Conservation (phyloP, 2,888 invertebrate genomes). For the Andrena chrysosceles region DNA sequence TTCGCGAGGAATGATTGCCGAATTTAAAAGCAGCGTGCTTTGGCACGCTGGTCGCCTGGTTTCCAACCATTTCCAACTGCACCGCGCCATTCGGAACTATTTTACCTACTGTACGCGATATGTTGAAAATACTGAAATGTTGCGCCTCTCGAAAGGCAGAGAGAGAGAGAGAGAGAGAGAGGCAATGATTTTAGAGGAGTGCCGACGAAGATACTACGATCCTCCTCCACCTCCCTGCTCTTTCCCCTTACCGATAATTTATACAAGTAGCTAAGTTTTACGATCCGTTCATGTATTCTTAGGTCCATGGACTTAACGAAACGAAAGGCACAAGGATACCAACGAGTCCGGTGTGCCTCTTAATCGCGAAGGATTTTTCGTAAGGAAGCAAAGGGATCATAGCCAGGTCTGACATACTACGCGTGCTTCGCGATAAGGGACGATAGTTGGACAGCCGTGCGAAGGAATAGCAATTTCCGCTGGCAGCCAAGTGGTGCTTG, state of each 20-base stretch:
- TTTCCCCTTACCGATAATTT: conserved; percentile 51
- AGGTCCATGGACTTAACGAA: conserved; percentile 41
- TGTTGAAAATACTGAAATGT: conserved; percentile 49
- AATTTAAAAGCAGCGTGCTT: background rate
- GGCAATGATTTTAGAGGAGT: conserved; percentile 49
- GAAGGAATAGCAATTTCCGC: conserved; percentile 25
- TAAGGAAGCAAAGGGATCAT: conserved; percentile 45
- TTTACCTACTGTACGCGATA: background rate
- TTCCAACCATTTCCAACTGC: background rate
- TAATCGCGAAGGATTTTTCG: conserved; percentile 43
- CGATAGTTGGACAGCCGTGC: conserved; percentile 32
- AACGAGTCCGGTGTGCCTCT: conserved; percentile 46
- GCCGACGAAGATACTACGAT: conserved; percentile 45
- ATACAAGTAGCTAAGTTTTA: conserved; percentile 52
- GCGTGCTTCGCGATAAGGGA: conserved; percentile 47
- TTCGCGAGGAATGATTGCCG: background rate
- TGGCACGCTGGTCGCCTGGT: conserved; percentile 3
- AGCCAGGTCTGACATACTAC: conserved; percentile 52
- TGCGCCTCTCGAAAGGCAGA: conserved; percentile 49
- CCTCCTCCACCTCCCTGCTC: conserved; percentile 39
- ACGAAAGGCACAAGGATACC: conserved; percentile 46
- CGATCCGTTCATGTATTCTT: conserved; percentile 47
- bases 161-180: conserved; percentile 42
- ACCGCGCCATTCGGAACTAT: background rate
- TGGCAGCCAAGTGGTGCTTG: conserved; percentile 12